These are phyloP conservation scores for Hephaestus fuliginosus DNA, from an alignment of 2,797 vertebrate species.

Conservation along the genomic window DNA sequence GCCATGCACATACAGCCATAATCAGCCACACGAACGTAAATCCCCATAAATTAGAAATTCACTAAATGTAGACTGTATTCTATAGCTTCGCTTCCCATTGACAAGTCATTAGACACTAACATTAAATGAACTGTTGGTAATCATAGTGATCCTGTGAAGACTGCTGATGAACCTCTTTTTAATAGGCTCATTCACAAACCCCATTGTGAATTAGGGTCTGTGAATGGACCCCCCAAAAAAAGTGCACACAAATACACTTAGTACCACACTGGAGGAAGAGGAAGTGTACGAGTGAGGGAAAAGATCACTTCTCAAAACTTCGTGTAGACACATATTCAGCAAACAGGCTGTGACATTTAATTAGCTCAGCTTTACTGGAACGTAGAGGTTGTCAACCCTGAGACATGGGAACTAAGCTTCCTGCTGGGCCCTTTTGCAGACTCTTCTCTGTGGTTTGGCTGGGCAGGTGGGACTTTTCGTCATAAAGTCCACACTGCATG, in stretches of 20 bases:
- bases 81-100: background rate
- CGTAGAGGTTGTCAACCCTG: slow-evolving; percentile 35
- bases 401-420: slow-evolving; percentile 59
- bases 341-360: slow-evolving; percentile 79
- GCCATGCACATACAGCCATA: background rate
- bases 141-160: slow-evolving; percentile 15
- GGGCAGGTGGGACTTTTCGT: slow-evolving; percentile 60
- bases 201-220: too few relatives aligned
- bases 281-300: slow-evolving; percentile 26
- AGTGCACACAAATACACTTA: slow-evolving; percentile 12
- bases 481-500: slow-evolving; percentile 37
- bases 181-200: slow-evolving; percentile 31
- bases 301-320: slow-evolving; percentile 56
- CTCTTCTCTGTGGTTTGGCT: slow-evolving; percentile 55
- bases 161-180: slow-evolving; percentile 44
- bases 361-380: slow-evolving; percentile 57
- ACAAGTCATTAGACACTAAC: background rate
- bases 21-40: background rate
- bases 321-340: slow-evolving; percentile 51
- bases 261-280: slow-evolving; percentile 35
- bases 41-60: background rate
- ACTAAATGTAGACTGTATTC: background rate
- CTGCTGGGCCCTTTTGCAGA: slow-evolving; percentile 36
- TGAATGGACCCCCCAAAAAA: too few relatives aligned
- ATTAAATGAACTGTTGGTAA: slow-evolving; percentile 23